phyloP scores from a whole-genome alignment of 2,797 vertebrate species.

The Threskiornis aethiopicus region DNA sequence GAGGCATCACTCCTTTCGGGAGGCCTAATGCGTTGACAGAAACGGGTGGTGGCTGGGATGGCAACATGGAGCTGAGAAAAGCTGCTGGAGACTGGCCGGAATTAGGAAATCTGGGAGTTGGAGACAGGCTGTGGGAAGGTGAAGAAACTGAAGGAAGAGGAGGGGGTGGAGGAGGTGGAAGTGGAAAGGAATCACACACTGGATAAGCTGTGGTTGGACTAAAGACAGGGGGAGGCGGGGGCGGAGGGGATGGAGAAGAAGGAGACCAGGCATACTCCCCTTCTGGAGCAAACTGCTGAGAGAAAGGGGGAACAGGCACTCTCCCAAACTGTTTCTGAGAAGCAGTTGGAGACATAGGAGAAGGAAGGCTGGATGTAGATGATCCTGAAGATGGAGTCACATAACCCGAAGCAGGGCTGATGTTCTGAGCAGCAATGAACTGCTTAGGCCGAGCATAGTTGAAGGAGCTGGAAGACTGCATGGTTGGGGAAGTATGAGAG shows the following conservation, averaged over 20 bases:
- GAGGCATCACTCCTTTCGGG: constrained; percentile 89
- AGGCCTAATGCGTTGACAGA: constrained; percentile 91
- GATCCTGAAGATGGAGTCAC: constrained; percentile 88
- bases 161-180: constrained; percentile 81
- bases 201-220: constrained; percentile 72
- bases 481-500: constrained; percentile 79
- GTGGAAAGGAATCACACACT: constrained; percentile 75
- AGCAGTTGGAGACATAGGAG: constrained; percentile 87
- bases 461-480: constrained; percentile 93
- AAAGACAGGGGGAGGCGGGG: constrained; percentile 85
- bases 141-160: constrained; percentile 75
- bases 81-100: constrained; percentile 88
- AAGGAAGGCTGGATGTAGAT: constrained; percentile 87
- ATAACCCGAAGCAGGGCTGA: constrained; percentile 78
- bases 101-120: constrained; percentile 79
- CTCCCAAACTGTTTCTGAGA: constrained; percentile 84
- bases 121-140: constrained; percentile 70
- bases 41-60: constrained; percentile 78
- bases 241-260: constrained; percentile 89
- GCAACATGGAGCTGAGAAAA: constrained; percentile 92
- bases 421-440: constrained; percentile 96
- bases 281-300: constrained; percentile 77
- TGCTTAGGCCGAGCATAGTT: constrained; percentile 98
- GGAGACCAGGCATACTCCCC: constrained; percentile 82
- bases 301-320: constrained; percentile 78